Percentiles rank a stretch among this genome's conserved stretches.
These are phyloP conservation scores for Squalus acanthias DNA, from an alignment of 2,797 vertebrate species.

Conservation along the genomic window DNA sequence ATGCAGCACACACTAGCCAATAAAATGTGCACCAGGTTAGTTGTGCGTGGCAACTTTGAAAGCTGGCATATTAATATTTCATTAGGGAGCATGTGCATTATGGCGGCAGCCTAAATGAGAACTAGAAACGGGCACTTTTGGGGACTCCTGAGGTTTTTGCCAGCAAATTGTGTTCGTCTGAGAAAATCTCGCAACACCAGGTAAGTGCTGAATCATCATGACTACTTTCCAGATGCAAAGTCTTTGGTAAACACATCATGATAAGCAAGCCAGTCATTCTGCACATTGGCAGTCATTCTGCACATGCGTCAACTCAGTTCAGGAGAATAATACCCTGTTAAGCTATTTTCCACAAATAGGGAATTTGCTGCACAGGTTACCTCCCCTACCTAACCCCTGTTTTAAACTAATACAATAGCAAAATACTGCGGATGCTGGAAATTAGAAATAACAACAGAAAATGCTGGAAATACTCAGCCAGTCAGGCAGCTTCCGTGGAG, in stretches of 20 bases:
- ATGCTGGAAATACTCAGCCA: too few species aligned
- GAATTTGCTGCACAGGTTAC: too few species aligned
- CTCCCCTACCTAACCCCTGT: not conserved
- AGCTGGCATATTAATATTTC: not conserved
- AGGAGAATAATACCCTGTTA: not conserved
- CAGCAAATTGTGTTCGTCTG: not conserved
- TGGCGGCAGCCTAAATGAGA: not conserved
- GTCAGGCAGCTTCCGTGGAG: too few species aligned
- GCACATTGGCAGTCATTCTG: not conserved
- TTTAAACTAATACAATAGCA: not conserved
- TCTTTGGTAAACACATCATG: not conserved
- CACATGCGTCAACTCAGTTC: not conserved
- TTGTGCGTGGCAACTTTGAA: not conserved
- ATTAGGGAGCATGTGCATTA: not conserved
- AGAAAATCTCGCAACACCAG: not conserved
- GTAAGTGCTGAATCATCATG: not conserved
- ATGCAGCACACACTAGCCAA: too few species aligned
- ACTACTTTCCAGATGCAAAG: not conserved
- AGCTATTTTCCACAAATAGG: not conserved
- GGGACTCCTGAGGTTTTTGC: not conserved
- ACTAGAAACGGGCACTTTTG: not conserved
- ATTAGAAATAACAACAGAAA: too few species aligned
- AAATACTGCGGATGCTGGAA: too few species aligned
- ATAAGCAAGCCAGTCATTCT: not conserved
- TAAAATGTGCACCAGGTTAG: not conserved